Evolutionary conservation across 2,888 invertebrate species (phyloP), one percentile per base, ranked within the genome.

Genomic region (Sinodicranocentrus sp.): DNA sequence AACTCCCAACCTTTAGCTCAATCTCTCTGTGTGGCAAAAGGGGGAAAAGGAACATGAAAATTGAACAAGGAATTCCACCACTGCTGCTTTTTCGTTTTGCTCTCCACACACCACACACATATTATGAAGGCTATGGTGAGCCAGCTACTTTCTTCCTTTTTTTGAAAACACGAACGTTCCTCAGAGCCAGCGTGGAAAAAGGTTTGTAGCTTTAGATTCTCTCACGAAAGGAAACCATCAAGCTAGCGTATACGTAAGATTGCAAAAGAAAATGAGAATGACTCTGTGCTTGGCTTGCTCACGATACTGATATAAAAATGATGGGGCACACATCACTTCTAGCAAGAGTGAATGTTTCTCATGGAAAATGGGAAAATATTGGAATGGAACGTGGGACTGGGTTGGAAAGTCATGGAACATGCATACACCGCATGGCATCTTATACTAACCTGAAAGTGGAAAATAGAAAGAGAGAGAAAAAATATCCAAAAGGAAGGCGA

Each of bases 201-300:
- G 21, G 54, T 54, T 25, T 25, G n/a, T 25, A 65, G 65, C 76
- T 76, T 28, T 67, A 23, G 10, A 44, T 63, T 63, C 48, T 78
- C 77, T 78, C 78, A 78, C 78, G 78, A 78, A 78, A 78, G 78
- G 78, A 78, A 78, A 78, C 78, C 78, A 78, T 78, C 78, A 78
- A 68, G 68, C 1, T 19, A 13, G 26, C 54, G 67, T 43, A n/a
- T 28, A 54, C 28, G 25, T 72, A 59, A 23, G 59, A 72, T 72
- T 72, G 72, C 72, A 57, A 43, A 72, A 72, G 72, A 72, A 72
- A 72, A 72, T 72, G 44, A 43, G 61, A 43, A 59, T 71, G 17
- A 8, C 57, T 73, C 57, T 73, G 44, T 25, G 23, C 28, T 63
- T 43, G 44, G 65, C 39, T 67, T 39, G 19, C 6, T n/a, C 25